Base-by-base conservation (phyloP, 1,140 invertebrate species). In the Mycetomoellerius zeteki region DNA sequence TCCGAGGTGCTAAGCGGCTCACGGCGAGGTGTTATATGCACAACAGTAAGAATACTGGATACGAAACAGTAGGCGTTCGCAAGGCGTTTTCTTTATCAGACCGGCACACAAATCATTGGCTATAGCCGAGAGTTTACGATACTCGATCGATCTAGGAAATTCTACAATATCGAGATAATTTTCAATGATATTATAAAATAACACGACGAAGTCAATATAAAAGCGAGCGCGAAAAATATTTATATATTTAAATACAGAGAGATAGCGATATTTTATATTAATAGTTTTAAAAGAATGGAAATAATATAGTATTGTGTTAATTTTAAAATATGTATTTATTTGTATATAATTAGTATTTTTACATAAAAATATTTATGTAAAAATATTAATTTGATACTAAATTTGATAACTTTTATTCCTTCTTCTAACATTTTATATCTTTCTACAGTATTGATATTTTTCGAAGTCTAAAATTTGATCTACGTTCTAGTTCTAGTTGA, bases 1-100 rank as follows among this genome's bases (percentile, higher is more conserved):
- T 91, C 89, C 86, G 89, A 94, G 93, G 92, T 93, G 94, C 91
- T 93, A 91, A 89, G 50, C 52, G 86, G 37, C 47, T 72, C 72
- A 62, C 24, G 69, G 65, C 77, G 60, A 50, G 78, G 24, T 62
- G 56, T 90, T 90, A 58, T 90, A 62, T 33, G 52, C 16, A 54
- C 30, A 89, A 86, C 60, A n/a, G 43, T 65, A 67, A 6, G 47
- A 56, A 64, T 37, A 65, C 43, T 37, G 47, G 52, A 27, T 60
- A 69, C 62, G 67, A 72, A 84, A 88, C 85, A 80, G 84, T 89
- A 90, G 88, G 85, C 89, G 85, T 88, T 71, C 64, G 82, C 72
- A 90, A 87, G 89, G 89, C n/a, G n/a, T 91, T 90, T 91, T 56
- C 80, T 88, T 90, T 86, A 92, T 89, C 90, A 73, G 27, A 37